Evolutionary conservation across 2,888 invertebrate genomes (phyloP).

Genomic region (Antheraea yamamai): DNA sequence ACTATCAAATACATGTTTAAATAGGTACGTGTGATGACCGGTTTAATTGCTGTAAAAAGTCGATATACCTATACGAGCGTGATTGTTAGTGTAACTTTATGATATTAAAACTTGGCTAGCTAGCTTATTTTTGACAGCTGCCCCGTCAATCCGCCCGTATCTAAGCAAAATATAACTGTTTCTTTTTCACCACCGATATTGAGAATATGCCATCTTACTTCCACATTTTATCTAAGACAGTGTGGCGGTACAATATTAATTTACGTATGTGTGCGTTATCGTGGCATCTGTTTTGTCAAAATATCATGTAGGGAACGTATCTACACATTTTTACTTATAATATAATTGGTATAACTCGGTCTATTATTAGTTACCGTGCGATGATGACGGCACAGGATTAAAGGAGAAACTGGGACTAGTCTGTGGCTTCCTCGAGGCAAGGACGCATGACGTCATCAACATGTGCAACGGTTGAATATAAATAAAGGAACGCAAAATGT

Average conservation of each 20-base stretch:
- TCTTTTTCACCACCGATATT: no score
- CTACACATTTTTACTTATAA: no score
- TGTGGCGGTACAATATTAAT: no score
- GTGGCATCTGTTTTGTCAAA: no score
- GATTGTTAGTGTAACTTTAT: conserved; percentile 36
- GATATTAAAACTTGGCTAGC: no score
- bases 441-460: conserved; percentile 75
- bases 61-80: conserved; percentile 32
- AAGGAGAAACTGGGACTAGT: conserved; percentile 70
- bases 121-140: no score
- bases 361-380: conserved; percentile 62
- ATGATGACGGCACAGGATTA: conserved; percentile 75
- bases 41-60: conserved; percentile 43
- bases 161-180: no score
- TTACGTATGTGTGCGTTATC: no score
- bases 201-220: no score
- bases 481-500: conserved; percentile 57
- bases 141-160: no score
- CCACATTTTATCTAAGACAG: no score
- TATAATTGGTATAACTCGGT: conserved; percentile 33
- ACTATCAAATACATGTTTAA: background rate
- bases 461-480: conserved; percentile 60
- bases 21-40: conserved; percentile 18
- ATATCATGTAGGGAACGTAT: no score
- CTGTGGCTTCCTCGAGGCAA: conserved; percentile 66